Conservation (phyloP, 2,797 vertebrate genomes). For the Hippopotamyrus pictus region DNA sequence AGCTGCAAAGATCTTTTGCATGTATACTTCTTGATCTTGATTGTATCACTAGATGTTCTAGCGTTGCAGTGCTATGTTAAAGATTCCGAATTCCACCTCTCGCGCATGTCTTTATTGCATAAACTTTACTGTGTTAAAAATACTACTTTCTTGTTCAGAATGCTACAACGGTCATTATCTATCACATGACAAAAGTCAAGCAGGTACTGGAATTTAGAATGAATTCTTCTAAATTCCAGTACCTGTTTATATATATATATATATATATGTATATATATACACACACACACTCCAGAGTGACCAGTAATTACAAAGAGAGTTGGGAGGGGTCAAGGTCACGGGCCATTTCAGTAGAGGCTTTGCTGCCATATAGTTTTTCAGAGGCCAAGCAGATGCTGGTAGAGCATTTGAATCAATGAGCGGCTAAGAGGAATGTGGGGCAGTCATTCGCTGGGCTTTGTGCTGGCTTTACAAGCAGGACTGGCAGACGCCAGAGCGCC, state of each 20-base stretch:
- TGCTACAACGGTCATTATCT: neutral
- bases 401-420: conserved; percentile 19
- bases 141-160: neutral
- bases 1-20: neutral
- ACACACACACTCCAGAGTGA: neutral
- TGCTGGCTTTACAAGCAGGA: conserved; percentile 13
- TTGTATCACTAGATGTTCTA: neutral
- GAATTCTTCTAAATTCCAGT: neutral
- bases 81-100: neutral
- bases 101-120: neutral
- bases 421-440: neutral
- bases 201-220: neutral
- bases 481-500: conserved; percentile 30
- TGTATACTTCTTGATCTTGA: neutral
- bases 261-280: no score
- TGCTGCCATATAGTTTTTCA: neutral
- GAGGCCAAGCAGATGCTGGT: conserved; percentile 16
- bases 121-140: neutral
- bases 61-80: neutral
- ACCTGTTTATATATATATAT: no score
- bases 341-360: neutral
- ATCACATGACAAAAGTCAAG: neutral
- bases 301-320: conserved; percentile 15
- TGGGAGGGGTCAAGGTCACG: neutral
- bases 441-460: conserved; percentile 10